Evolutionary conservation across 2,888 invertebrate species (phyloP), one percentile per base, ranked within the genome.

Genomic region (Tuberolachnus salignus): DNA sequence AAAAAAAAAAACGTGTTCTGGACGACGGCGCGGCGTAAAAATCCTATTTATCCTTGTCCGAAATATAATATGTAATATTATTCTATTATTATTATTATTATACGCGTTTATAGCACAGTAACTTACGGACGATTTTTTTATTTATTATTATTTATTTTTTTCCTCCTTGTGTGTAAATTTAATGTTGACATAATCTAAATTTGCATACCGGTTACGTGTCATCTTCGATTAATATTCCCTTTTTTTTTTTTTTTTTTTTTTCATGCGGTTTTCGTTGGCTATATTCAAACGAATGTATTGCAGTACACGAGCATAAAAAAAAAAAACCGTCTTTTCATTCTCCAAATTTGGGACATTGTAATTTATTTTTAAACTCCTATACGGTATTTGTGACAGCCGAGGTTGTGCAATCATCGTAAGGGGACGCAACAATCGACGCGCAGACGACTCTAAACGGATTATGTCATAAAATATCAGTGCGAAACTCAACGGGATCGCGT

Each of bases 31-130:
- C 59, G 19, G 26, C n/a, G 4, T 34, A 14, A 34, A 2, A 6
- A 21, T 16, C 63, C 11, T 42, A 10, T 49, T 72, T 49, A 72
- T 73, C 72, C 72, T 73, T 73, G 72, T 73, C 61, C 72, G 72
- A 63, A 73, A 61, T 73, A 51, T 4, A 46, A 3, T 4, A 34
- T 34, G 6, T 34, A 34, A 34, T 34, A 34, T 4, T 34, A 34
- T 34, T n/a, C n/a, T n/a, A n/a, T n/a, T 71, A 53, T 13, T 26
- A 26, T 26, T 23, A 3, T 1, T 34, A 34, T 34, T 34, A 34
- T 34, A 6, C 34, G 34, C 34, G 34, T 34, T 34, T 73, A n/a
- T n/a, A n/a, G 21, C 16, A 49, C 21, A 61, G 49, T 59, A 6
- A 59, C 61, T 26, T 26, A 46, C 34, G 19, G 26, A 19, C 11